Evolutionary conservation across 2,797 vertebrate species (phyloP).

Genomic region (Hypotaenidia philippensis): DNA sequence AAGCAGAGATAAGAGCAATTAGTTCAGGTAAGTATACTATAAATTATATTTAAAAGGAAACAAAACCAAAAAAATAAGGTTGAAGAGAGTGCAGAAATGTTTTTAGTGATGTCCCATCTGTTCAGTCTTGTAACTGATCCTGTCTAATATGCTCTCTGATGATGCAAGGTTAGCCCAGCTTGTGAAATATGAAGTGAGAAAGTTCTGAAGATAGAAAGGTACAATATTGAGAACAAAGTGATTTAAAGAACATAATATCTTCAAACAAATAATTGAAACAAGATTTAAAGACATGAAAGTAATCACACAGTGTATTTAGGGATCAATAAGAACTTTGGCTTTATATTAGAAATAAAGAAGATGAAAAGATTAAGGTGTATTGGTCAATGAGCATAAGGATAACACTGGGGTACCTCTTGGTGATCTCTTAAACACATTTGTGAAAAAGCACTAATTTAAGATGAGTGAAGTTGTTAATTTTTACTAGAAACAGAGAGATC

Average conservation of each 20-base stretch:
- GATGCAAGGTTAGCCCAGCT: background rate
- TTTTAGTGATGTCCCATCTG: background rate
- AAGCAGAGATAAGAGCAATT: background rate
- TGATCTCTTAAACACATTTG: background rate
- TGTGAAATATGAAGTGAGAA: background rate
- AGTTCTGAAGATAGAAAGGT: background rate
- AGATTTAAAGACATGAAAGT: background rate
- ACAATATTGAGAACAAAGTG: background rate
- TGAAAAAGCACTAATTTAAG: background rate
- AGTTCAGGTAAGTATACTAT: background rate
- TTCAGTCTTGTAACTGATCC: background rate
- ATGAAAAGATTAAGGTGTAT: background rate
- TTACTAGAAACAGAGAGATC: background rate
- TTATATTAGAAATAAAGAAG: background rate
- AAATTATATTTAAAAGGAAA: background rate
- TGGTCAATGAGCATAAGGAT: background rate
- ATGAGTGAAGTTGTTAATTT: background rate
- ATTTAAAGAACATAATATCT: background rate
- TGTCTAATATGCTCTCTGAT: background rate
- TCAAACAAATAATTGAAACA: background rate
- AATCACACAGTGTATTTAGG: background rate
- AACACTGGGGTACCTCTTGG: fast-evolving
- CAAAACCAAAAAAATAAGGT: background rate
- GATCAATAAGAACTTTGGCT: background rate
- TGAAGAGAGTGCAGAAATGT: background rate